Evolutionary conservation across 2,113 vertebrate genomes (phyloP), one percentile per base, ranked within the genome.

Genomic region (Sitta europaea): DNA sequence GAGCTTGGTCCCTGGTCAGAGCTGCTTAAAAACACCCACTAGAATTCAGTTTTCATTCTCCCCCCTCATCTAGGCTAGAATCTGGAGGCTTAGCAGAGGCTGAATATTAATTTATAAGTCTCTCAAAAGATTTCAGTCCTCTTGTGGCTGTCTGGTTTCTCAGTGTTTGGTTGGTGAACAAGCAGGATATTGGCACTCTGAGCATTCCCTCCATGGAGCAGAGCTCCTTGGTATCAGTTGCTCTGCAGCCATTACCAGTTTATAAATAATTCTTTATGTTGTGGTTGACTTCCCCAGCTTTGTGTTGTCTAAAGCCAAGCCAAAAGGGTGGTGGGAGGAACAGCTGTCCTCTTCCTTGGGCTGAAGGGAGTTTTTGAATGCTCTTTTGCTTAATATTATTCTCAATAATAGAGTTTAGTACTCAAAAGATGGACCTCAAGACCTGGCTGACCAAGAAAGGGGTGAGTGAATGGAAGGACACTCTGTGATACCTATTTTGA

Each of bases 151-250:
- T 73, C 42, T 72, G 38, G 6, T 58, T 92, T 90, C 45, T 57
- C 29, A 24, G 54, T 40, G 1, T 2, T 17, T 86, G 17, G 6
- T 14, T 54, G 62, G 14, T 88, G 77, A 86, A 28, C 19, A 70
- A 66, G 19, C 14, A 87, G 59, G 15, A 17, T 89, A 35, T 78
- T 3, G 9, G 48, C 16, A n/a, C 9, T 45, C 50, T 14, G 33
- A 62, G 3, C 1, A 0, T 29, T 62, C 29, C 43, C 25, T 71
- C 35, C n/a, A 6, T 0, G 3, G 79, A 85, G 38, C n/a, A 57
- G 62, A 62, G 20, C 25, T 54, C 35, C 35, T 42, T 58, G 33
- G 58, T 47, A 50, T 51, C 33, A 21, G 4, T 3, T 7, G 33
- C 14, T 86, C 57, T 80, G 48, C 23, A 78, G 53, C 55, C 9